Evolutionary conservation across 2,113 vertebrate genomes (phyloP).

Genomic region (Canis aureus): DNA sequence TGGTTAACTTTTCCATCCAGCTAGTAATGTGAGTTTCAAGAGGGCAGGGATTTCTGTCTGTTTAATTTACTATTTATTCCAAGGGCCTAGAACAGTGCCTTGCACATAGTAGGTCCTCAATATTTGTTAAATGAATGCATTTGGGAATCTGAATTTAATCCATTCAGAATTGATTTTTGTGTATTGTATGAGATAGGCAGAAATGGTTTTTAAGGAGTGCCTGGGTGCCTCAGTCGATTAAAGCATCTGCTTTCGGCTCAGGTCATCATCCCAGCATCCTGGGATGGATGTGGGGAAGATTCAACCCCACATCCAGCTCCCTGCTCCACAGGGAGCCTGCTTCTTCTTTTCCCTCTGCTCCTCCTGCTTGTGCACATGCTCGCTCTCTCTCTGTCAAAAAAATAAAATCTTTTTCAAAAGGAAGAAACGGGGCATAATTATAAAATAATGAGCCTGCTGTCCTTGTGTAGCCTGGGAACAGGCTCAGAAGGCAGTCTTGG

Average conservation of each 20-base stretch:
- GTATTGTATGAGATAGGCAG: not conserved
- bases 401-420: not conserved
- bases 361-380: not conserved
- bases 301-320: not conserved
- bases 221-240: not conserved
- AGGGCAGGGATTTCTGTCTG: not conserved
- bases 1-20: not conserved
- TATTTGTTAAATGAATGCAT: slow-evolving; percentile 3
- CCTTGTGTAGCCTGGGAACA: not conserved
- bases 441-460: not conserved
- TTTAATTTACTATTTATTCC: slow-evolving; percentile 9
- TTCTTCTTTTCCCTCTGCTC: not conserved
- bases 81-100: not conserved
- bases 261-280: not conserved
- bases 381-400: not conserved
- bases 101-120: not conserved
- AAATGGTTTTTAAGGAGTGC: not conserved
- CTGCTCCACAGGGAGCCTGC: not conserved
- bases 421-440: slow-evolving; percentile 30
- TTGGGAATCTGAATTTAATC: slow-evolving; percentile 51
- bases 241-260: not conserved
- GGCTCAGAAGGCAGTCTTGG: not conserved
- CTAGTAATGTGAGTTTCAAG: slow-evolving; percentile 18
- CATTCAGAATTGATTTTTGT: slow-evolving; percentile 25
- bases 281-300: not conserved